Percentiles rank a stretch among this genome's conserved stretches.
These are phyloP conservation scores for Hemistola chrysoprasaria DNA, from an alignment of 2,888 invertebrate species.

Conservation along the genomic window DNA sequence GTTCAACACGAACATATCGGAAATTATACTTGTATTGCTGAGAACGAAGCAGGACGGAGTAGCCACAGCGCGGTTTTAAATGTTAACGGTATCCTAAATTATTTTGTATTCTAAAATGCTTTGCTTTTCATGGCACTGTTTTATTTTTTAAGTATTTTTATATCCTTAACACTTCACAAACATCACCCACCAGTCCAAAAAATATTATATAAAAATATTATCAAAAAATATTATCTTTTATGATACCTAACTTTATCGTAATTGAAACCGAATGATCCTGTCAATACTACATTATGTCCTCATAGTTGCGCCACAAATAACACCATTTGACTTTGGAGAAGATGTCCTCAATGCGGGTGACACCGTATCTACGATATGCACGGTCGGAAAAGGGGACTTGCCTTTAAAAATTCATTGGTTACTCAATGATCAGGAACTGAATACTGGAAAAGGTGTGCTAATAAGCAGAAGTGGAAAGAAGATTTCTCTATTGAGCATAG, in stretches of 20 bases:
- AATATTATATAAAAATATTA: no score
- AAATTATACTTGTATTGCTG: conserved; percentile 84
- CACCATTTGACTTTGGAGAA: conserved; percentile 88
- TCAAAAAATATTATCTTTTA: no score
- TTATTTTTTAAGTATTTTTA: conserved; percentile 30
- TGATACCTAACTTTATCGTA: no score
- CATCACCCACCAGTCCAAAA: no score
- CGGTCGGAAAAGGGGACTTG: conserved; percentile 87
- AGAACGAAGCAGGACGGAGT: conserved; percentile 85
- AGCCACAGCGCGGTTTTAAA: conserved; percentile 85
- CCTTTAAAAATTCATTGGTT: conserved; percentile 87
- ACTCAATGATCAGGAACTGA: conserved; percentile 80
- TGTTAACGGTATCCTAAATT: conserved; percentile 84
- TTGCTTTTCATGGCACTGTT: conserved; percentile 52
- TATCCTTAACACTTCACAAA: no score
- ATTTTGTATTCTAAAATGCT: conserved; percentile 34
- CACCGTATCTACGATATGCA: conserved; percentile 85
- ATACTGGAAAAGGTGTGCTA: conserved; percentile 42
- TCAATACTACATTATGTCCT: no score
- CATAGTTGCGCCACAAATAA: conserved; percentile 86
- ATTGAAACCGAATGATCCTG: no score
- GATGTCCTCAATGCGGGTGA: conserved; percentile 88
- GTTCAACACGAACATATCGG: conserved; percentile 83
- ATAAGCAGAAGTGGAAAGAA: conserved; percentile 49
- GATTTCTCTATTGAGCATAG: conserved; percentile 77